Evolutionary conservation across 2,888 invertebrate species (phyloP).

Genomic region (Eupithecia subfuscata): DNA sequence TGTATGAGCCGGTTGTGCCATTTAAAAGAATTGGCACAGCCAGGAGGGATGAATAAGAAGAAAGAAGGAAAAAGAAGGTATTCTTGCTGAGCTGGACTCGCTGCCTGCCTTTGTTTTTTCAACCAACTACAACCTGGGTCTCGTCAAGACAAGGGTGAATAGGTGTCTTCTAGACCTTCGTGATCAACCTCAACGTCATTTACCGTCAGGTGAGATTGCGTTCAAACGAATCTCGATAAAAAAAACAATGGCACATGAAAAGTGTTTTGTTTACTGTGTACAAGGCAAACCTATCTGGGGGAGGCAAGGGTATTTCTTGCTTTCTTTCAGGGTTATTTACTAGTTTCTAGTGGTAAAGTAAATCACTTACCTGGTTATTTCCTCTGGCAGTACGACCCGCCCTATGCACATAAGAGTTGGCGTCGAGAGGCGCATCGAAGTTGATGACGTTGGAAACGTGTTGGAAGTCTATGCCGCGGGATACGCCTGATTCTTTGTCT

Average conservation of each 20-base stretch:
- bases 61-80: neutral
- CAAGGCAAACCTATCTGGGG: no score
- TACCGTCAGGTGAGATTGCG: no score
- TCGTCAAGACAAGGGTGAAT: no score
- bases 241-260: no score
- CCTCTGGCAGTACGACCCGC: conserved; percentile 97
- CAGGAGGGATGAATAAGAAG: neutral
- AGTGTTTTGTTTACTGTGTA: no score
- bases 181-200: no score
- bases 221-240: no score
- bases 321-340: neutral
- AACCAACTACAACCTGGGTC: no score
- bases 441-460: conserved; percentile 98
- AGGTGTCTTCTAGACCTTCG: no score
- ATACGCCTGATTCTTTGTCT: conserved; percentile 97
- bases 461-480: conserved; percentile 99
- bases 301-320: neutral
- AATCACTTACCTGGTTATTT: conserved; percentile 86
- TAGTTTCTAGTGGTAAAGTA: neutral
- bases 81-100: no score
- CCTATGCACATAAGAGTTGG: conserved; percentile 96
- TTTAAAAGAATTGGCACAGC: neutral
- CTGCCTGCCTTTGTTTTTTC: no score
- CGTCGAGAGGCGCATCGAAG: conserved; percentile 97
- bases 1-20: neutral